phyloP scores from a whole-genome alignment of 2,888 invertebrate genomes.

The Polyommatus iphigenia region DNA sequence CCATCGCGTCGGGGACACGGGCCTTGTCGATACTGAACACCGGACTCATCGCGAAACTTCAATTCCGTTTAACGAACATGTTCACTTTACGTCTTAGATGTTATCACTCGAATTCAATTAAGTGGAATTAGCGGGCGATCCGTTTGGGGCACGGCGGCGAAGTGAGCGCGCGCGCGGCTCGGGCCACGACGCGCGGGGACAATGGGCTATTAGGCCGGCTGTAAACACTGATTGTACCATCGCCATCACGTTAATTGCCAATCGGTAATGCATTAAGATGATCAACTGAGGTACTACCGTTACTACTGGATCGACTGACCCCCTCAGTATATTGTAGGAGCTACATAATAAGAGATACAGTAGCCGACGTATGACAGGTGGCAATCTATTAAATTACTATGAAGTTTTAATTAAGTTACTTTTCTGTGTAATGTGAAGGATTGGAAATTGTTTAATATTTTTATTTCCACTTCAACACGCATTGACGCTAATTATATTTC shows the following conservation, averaged over 20 bases:
- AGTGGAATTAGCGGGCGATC: neutral
- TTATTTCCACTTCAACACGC: too few relatives aligned
- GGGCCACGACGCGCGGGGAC: neutral
- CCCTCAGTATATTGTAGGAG: too few relatives aligned
- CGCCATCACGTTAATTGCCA: constrained; percentile 70
- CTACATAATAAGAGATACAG: too few relatives aligned
- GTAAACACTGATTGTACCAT: constrained; percentile 71
- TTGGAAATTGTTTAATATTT: too few relatives aligned
- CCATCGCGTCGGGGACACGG: constrained; percentile 33
- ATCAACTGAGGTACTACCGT: constrained; percentile 51
- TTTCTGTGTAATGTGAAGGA: too few relatives aligned
- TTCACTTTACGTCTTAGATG: constrained; percentile 36
- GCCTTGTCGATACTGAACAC: constrained; percentile 37
- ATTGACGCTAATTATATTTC: too few relatives aligned
- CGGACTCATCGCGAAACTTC: constrained; percentile 36
- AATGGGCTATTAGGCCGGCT: constrained; percentile 47
- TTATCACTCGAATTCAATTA: constrained; percentile 16
- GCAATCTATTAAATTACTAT: too few relatives aligned
- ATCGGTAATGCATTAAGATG: constrained; percentile 72
- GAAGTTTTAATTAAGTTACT: too few relatives aligned
- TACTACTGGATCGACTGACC: neutral
- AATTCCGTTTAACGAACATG: constrained; percentile 9
- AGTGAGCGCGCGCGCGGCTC: neutral
- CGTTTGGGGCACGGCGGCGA: neutral
- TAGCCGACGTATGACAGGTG: too few relatives aligned